Evolutionary conservation across 2,113 vertebrate genomes (phyloP).

Genomic region (Pelodiscus sinensis): DNA sequence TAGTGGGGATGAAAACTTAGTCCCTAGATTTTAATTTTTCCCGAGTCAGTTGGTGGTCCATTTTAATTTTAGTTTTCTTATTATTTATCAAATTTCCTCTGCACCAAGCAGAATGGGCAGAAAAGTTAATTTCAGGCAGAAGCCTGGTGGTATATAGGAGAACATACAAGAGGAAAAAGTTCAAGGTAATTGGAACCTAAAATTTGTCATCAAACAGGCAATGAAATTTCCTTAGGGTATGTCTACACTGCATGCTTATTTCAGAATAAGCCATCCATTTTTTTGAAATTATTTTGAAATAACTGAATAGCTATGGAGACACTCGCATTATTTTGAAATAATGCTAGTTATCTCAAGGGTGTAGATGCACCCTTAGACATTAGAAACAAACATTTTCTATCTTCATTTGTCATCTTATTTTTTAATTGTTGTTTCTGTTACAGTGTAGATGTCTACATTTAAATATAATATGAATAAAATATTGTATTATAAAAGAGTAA

Average conservation of each 20-base stretch:
- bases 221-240: neutral
- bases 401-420: neutral
- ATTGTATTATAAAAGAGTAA: neutral
- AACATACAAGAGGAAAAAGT: neutral
- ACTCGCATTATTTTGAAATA: no score
- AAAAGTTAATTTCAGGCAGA: neutral
- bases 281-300: no score
- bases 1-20: neutral
- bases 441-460: neutral
- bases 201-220: neutral
- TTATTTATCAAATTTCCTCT: neutral
- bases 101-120: neutral
- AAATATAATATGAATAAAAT: neutral
- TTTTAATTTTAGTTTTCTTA: neutral
- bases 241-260: no score
- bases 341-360: no score
- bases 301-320: no score
- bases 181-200: neutral
- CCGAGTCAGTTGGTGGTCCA: neutral
- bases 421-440: neutral
- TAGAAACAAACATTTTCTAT: neutral
- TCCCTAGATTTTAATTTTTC: neutral
- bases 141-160: neutral
- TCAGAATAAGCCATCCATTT: no score
- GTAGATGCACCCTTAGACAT: neutral